A percentile compares a stretch with the other conserved stretches of the same genome.
These are phyloP conservation scores for Aphrocallistes beatrix DNA, from an alignment of 37 sponge, comb jelly and placozoan genomes.

Conservation along the genomic window DNA sequence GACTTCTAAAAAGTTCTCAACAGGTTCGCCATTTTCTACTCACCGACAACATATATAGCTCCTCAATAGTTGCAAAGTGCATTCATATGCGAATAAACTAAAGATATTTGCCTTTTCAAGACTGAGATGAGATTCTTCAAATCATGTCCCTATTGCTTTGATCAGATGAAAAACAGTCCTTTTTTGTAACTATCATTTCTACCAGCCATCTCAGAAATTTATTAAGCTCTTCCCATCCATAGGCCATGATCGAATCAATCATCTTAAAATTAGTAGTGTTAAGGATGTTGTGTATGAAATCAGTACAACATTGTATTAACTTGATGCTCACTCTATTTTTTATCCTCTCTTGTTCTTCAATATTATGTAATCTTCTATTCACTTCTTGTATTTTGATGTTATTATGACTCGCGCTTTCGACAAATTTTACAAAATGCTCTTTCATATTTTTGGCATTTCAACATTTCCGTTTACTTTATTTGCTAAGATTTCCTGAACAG, in stretches of 20 bases:
- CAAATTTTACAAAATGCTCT: slow-evolving; percentile 28
- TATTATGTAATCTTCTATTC: slow-evolving; percentile 28
- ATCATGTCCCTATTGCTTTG: slow-evolving; percentile 36
- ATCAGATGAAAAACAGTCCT: slow-evolving; percentile 43
- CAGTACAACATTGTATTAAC: slow-evolving; percentile 34
- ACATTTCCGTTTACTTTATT: no score
- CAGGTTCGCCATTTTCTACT: slow-evolving; percentile 56
- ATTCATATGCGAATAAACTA: slow-evolving; percentile 55
- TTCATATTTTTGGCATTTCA: slow-evolving; percentile 28
- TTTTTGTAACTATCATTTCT: slow-evolving; percentile 45
- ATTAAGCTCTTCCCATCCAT: slow-evolving; percentile 19
- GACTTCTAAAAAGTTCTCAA: slow-evolving; percentile 54
- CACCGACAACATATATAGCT: slow-evolving; percentile 49
- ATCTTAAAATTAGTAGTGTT: slow-evolving; percentile 53
- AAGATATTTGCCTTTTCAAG: slow-evolving; percentile 31
- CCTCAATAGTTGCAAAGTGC: slow-evolving; percentile 57
- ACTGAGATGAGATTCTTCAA: slow-evolving; percentile 41
- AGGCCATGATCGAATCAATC: slow-evolving; percentile 47
- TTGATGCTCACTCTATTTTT: slow-evolving; percentile 50
- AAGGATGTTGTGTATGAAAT: slow-evolving; percentile 40
- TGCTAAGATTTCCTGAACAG: no score
- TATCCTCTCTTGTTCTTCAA: slow-evolving; percentile 25
- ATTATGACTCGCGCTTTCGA: slow-evolving; percentile 2
- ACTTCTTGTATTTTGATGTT: slow-evolving; percentile 15
- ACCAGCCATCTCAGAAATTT: slow-evolving; percentile 25